Conservation (phyloP, 2,888 invertebrate species). For the Ephialtes manifestator region DNA sequence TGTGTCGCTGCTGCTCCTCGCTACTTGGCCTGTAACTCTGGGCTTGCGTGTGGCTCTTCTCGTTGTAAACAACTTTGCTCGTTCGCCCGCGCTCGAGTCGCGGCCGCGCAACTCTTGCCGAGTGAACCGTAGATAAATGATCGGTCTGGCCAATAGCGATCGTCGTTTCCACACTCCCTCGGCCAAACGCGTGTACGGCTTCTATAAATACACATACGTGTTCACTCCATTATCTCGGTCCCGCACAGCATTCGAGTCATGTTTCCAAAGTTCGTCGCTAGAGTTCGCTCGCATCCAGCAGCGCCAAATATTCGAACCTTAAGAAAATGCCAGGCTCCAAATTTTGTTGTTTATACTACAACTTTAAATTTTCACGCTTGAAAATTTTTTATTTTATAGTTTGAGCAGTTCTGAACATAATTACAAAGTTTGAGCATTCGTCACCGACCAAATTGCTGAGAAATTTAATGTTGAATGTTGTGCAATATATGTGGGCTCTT, state of each 20-base stretch:
- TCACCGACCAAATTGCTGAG: too few species aligned
- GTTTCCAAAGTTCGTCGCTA: slow-evolving; percentile 59
- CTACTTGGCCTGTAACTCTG: neutral
- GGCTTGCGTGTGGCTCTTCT: slow-evolving; percentile 17
- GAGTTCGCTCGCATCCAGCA: slow-evolving; percentile 42
- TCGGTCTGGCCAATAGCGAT: slow-evolving; percentile 72
- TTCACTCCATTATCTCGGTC: slow-evolving; percentile 31
- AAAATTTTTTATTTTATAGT: too few species aligned
- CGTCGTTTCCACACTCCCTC: slow-evolving; percentile 4
- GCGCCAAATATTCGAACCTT: slow-evolving; percentile 36
- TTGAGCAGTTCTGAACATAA: too few species aligned
- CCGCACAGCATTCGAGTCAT: slow-evolving; percentile 39
- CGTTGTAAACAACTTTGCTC: slow-evolving; percentile 49
- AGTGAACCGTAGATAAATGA: slow-evolving; percentile 75
- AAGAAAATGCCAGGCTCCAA: too few species aligned
- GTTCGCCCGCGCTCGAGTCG: slow-evolving; percentile 28
- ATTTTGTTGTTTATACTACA: too few species aligned
- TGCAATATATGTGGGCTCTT: too few species aligned
- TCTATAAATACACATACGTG: neutral
- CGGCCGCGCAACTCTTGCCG: slow-evolving; percentile 72
- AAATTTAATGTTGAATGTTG: too few species aligned
- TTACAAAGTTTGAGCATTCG: too few species aligned
- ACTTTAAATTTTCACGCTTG: too few species aligned
- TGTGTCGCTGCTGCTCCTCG: slow-evolving; percentile 23
- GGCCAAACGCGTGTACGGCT: neutral